phyloP scores from a whole-genome alignment of 2,797 vertebrate species.

The Emydoidea blandingii region DNA sequence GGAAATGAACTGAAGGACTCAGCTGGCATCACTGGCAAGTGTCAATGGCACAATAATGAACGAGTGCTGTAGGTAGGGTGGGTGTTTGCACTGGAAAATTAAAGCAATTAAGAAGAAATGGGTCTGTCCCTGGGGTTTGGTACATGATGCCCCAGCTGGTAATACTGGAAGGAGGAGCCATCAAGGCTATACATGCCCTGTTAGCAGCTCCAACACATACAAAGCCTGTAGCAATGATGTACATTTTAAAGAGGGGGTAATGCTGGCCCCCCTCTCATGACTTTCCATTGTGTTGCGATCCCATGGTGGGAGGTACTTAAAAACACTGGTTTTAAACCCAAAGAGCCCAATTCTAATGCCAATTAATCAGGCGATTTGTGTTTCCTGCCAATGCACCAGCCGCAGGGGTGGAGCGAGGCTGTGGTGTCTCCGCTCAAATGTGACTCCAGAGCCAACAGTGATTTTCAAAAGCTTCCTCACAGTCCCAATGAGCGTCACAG shows the following conservation, averaged over 20 bases:
- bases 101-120: background rate
- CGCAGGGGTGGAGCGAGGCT: background rate
- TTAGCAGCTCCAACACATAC: background rate
- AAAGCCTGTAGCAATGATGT: background rate
- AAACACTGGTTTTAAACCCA: background rate
- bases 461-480: conserved; percentile 55
- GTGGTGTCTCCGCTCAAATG: no score
- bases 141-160: background rate
- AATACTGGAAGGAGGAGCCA: background rate
- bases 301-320: no score
- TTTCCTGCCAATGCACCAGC: background rate
- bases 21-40: background rate
- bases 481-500: conserved; percentile 41
- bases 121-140: background rate
- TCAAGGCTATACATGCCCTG: background rate
- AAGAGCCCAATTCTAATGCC: background rate
- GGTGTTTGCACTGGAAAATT: background rate
- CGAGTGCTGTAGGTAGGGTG: background rate
- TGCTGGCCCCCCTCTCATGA: background rate
- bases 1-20: background rate
- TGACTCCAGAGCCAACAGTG: no score
- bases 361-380: background rate
- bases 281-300: background rate
- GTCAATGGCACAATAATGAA: background rate
- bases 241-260: background rate